A percentile compares a stretch with the other conserved stretches of the same genome.
phyloP scores from a whole-genome alignment of 1,140 invertebrate species.

The Drosophila subpulchrella region DNA sequence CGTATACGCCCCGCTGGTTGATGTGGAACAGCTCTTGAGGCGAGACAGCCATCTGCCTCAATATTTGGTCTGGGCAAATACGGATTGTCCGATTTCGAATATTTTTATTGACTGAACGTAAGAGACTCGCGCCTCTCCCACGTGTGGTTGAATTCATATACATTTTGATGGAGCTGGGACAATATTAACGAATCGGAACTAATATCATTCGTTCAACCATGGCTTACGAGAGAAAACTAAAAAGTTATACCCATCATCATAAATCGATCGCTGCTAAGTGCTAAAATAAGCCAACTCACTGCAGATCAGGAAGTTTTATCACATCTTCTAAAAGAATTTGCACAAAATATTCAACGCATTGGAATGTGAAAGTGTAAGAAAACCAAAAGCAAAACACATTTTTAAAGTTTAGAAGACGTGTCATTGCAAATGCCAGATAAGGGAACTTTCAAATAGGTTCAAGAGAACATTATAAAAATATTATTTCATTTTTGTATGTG shows the following conservation, averaged over 20 bases:
- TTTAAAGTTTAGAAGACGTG: too few species aligned
- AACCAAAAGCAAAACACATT: too few species aligned
- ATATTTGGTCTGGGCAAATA: constrained; percentile 36
- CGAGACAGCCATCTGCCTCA: constrained; percentile 31
- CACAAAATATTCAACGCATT: not conserved
- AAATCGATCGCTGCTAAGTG: constrained; percentile 5
- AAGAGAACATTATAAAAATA: too few species aligned
- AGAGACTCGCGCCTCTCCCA: not conserved
- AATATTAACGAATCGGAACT: constrained; percentile 19
- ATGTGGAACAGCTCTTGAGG: constrained; percentile 49
- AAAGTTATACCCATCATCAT: constrained; percentile 19
- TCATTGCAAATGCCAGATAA: too few species aligned
- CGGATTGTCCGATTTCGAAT: constrained; percentile 3
- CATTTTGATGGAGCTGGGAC: constrained; percentile 7
- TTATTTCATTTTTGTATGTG: too few species aligned
- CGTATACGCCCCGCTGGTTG: constrained; percentile 65
- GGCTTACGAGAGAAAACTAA: constrained; percentile 12
- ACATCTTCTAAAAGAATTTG: not conserved
- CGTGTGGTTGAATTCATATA: not conserved
- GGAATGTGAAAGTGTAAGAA: not conserved
- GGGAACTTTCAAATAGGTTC: too few species aligned
- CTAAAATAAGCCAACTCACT: not conserved
- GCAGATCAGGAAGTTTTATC: not conserved
- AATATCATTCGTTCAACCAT: constrained; percentile 26
- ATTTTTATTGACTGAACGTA: not conserved